Evolutionary conservation across 1,140 invertebrate genomes (phyloP), one percentile per base, ranked within the genome.

Genomic region (Drosophila erecta): DNA sequence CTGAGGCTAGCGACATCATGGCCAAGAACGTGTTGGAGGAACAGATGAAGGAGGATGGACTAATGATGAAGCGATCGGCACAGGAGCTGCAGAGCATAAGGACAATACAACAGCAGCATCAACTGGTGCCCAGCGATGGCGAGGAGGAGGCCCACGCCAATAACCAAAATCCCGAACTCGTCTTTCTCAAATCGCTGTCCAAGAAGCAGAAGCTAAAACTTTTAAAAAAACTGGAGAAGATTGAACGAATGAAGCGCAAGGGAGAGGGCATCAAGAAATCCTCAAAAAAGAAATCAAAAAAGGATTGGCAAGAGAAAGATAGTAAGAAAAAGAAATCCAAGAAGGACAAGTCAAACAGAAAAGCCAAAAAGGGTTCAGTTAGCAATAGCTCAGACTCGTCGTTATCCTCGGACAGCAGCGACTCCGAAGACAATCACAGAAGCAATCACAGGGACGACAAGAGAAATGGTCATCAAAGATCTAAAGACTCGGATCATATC

Each of bases 121-220:
- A 93, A 54, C 58, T 93, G 4, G 80, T 94, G 44, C 73, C 93
- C 14, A 93, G 91, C 72, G 93, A 93, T 53, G 92, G 92, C 17
- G 95, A 95, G 60, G 94, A 95, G 51, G 95, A 96, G 60, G 49
- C 74, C 6, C 66, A 58, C 12, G 58, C 50, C 2, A 22, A 95
- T 59, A 35, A 65, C 38, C 62, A 80, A 10, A 90, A 92, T 57
- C 86, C 91, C 0, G 91, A 92, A 51, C 53, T 91, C 1, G 37
- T 86, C 2, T 96, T 98, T 71, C 92, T 99, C 0, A 97, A 97
- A 90, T 95, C 96, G 5, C 91, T 98, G 6, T 95, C 95, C 12
- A 96, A 95, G 61, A 97, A 98, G 91, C 96, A 98, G 81, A 98
- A 98, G 90, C 96, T 97, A 75, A 98, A 97, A 87, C 92, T 99